phyloP scores from a whole-genome alignment of 2,888 invertebrate species.

The Meta bourneti region DNA sequence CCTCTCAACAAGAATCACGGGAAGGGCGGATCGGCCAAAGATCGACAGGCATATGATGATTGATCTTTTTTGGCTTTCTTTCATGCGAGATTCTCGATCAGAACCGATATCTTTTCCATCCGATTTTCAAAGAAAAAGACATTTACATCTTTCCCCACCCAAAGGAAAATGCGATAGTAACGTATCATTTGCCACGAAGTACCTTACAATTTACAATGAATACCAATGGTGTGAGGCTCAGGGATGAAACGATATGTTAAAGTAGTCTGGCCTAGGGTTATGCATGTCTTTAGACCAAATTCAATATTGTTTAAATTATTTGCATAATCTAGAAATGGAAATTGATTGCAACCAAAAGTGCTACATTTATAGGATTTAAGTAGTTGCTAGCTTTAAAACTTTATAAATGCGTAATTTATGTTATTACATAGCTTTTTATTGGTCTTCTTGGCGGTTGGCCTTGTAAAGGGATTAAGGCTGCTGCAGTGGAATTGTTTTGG shows the following conservation, averaged over 20 bases:
- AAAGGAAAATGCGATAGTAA: constrained; percentile 9
- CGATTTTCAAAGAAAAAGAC: not conserved
- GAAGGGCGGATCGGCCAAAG: not conserved
- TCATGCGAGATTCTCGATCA: constrained; percentile 8
- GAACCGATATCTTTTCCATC: constrained; percentile 10
- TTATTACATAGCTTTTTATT: too few species aligned
- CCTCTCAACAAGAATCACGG: not conserved
- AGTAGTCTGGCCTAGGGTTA: not conserved
- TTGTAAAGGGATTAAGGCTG: too few species aligned
- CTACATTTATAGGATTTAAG: too few species aligned
- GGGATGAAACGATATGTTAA: not conserved
- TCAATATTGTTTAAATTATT: too few species aligned
- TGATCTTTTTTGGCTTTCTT: not conserved
- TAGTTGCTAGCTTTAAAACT: too few species aligned
- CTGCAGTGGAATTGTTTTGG: too few species aligned
- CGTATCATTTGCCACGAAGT: constrained; percentile 16
- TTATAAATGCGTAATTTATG: too few species aligned
- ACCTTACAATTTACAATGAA: not conserved
- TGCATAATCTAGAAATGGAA: too few species aligned
- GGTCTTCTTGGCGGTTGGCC: too few species aligned
- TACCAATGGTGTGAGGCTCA: not conserved
- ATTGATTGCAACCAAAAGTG: too few species aligned
- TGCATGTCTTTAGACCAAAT: too few species aligned
- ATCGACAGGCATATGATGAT: constrained; percentile 12
- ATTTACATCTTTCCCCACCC: constrained; percentile 3